Evolutionary conservation across 2,888 invertebrate species (phyloP).

Genomic region (Agrotis exclamationis): DNA sequence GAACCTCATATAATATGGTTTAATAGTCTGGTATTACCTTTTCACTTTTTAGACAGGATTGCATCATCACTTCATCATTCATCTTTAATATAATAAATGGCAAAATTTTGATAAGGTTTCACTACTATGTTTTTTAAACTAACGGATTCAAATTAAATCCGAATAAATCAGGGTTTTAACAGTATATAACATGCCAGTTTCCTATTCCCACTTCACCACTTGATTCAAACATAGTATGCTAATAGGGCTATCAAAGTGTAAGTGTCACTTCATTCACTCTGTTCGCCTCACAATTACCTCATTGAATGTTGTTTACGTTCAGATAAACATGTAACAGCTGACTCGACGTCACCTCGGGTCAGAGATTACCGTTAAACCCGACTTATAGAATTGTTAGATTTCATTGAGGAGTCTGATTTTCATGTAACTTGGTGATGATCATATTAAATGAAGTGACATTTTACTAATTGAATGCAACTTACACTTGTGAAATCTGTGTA

Average conservation of each 20-base stretch:
- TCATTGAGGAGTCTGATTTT: background rate
- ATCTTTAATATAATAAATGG: no score
- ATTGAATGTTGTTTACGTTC: constrained; percentile 36
- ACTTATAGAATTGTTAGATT: constrained; percentile 14
- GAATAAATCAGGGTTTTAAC: background rate
- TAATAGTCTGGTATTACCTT: no score
- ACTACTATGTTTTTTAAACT: background rate
- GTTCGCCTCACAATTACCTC: constrained; percentile 24
- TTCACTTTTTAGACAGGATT: no score
- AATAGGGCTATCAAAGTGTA: constrained; percentile 15
- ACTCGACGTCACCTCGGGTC: constrained; percentile 4
- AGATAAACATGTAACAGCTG: constrained; percentile 32
- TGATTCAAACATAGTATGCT: background rate
- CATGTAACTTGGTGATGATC: background rate
- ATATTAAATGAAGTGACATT: background rate
- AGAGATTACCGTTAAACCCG: constrained; percentile 18
- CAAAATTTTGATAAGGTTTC: no score
- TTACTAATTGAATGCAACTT: background rate
- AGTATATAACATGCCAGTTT: background rate
- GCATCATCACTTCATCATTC: no score
- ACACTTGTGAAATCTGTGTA: no score
- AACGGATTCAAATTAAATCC: background rate
- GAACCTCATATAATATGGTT: no score
- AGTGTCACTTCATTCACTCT: constrained; percentile 11
- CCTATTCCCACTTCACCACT: background rate